Percentiles rank a stretch among this genome's conserved stretches.
Evolutionary conservation across 2,797 vertebrate species (phyloP).

Genomic region (Girardinus metallicus): DNA sequence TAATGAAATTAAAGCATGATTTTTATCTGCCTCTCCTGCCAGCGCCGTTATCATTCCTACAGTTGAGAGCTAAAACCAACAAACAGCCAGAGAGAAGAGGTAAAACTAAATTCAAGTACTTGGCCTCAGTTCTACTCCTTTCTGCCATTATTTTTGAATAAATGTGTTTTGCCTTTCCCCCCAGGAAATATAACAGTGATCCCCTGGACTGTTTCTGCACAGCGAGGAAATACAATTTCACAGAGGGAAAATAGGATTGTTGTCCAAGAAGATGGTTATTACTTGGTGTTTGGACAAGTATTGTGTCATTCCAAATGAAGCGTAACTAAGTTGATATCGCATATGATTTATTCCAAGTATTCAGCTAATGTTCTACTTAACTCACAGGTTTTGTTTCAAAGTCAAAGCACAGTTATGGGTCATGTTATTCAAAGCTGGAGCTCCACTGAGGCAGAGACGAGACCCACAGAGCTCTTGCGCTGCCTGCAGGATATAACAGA

Average conservation of each 20-base stretch:
- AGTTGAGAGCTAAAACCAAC: slow-evolving; percentile 71
- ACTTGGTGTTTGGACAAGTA: slow-evolving; percentile 82
- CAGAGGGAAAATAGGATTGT: slow-evolving; percentile 75
- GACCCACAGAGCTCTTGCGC: slow-evolving; percentile 54
- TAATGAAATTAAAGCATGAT: slow-evolving; percentile 55
- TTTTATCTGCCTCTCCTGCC: slow-evolving; percentile 56
- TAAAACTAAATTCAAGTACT: slow-evolving; percentile 60
- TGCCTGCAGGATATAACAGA: slow-evolving; percentile 66
- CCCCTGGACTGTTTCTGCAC: slow-evolving; percentile 74
- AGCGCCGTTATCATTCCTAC: slow-evolving; percentile 72
- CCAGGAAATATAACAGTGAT: slow-evolving; percentile 74
- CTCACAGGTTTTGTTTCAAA: slow-evolving; percentile 72
- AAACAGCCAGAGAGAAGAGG: slow-evolving; percentile 70
- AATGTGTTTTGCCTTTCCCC: slow-evolving; percentile 60
- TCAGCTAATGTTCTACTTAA: slow-evolving; percentile 62
- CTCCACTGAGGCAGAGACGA: slow-evolving; percentile 32
- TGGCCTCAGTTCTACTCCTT: slow-evolving; percentile 32
- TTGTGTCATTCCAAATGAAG: slow-evolving; percentile 65
- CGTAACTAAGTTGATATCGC: slow-evolving; percentile 64
- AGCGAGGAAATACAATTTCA: slow-evolving; percentile 72
- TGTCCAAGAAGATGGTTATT: slow-evolving; percentile 79
- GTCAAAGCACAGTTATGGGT: slow-evolving; percentile 59
- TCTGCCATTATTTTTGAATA: slow-evolving; percentile 66
- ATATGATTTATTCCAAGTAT: slow-evolving; percentile 66
- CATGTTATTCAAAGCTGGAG: slow-evolving; percentile 62